These are phyloP conservation scores for Spodoptera picta DNA, from an alignment of 2,888 invertebrate genomes.

Conservation along the genomic window DNA sequence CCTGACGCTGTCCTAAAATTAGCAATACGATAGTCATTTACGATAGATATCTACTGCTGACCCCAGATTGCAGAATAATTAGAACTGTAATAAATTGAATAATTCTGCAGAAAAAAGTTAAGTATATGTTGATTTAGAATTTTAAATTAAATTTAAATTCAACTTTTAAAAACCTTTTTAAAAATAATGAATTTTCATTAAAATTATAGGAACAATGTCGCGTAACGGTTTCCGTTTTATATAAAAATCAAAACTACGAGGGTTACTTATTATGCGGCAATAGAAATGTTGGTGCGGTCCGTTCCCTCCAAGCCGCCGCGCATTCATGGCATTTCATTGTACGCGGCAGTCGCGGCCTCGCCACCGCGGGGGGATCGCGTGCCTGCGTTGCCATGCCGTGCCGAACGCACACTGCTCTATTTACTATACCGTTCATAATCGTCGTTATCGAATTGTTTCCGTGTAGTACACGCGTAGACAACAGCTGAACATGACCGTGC, in stretches of 20 bases:
- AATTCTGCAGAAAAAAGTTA: no score
- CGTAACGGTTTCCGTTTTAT: slow-evolving; percentile 84
- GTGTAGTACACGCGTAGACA: slow-evolving; percentile 69
- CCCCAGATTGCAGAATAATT: no score
- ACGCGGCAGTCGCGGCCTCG: slow-evolving; percentile 85
- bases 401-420: slow-evolving; percentile 68
- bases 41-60: no score
- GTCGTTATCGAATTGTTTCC: slow-evolving; percentile 74
- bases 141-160: no score
- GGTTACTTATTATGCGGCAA: slow-evolving; percentile 84
- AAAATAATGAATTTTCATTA: slow-evolving; percentile 53
- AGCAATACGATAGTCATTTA: no score
- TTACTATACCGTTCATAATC: slow-evolving; percentile 72
- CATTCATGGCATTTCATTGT: slow-evolving; percentile 84
- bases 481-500: slow-evolving; percentile 79
- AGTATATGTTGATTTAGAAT: no score
- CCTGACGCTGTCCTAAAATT: no score
- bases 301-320: slow-evolving; percentile 70
- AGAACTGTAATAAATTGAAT: no score
- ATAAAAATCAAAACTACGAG: slow-evolving; percentile 80
- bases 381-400: slow-evolving; percentile 64
- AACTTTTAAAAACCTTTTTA: slow-evolving; percentile 6
- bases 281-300: slow-evolving; percentile 77
- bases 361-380: slow-evolving; percentile 83
- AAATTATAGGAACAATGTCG: slow-evolving; percentile 76